Evolutionary conservation across 2,113 vertebrate genomes (phyloP).

Genomic region (Oriolus oriolus): DNA sequence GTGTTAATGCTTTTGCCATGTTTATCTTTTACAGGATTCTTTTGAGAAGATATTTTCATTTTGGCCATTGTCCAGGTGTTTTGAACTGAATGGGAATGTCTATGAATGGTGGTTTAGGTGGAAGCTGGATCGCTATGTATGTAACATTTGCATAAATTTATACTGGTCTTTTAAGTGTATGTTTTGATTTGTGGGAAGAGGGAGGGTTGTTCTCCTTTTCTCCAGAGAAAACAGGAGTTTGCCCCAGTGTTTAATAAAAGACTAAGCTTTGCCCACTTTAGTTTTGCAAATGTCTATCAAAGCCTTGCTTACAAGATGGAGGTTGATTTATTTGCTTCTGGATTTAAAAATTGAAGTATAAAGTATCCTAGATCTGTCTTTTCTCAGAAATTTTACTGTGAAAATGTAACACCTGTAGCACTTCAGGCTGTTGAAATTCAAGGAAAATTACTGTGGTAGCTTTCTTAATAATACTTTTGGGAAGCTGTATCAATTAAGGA

Average conservation of each 20-base stretch:
- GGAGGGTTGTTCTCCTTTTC: neutral
- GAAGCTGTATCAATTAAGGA: neutral
- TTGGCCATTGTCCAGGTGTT: conserved; percentile 92
- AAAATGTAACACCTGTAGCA: neutral
- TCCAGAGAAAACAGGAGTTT: neutral
- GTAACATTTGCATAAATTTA: conserved; percentile 14
- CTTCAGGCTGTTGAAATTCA: neutral
- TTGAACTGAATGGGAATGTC: conserved; percentile 89
- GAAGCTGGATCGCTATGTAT: conserved; percentile 94
- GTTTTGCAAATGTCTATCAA: neutral
- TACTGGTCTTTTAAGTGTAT: neutral
- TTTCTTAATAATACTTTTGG: neutral
- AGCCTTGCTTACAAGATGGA: neutral
- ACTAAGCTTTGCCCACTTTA: neutral
- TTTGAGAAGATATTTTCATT: conserved; percentile 93
- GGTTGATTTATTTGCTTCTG: neutral
- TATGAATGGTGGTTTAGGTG: conserved; percentile 99
- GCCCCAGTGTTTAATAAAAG: neutral
- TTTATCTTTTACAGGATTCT: conserved; percentile 74
- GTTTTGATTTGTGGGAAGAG: neutral
- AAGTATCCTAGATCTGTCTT: neutral
- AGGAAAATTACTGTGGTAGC: neutral
- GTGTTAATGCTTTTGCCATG: neutral
- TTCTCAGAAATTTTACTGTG: neutral
- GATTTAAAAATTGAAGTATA: neutral